phyloP scores from a whole-genome alignment of 2,888 invertebrate genomes.

The Tipula lateralis region DNA sequence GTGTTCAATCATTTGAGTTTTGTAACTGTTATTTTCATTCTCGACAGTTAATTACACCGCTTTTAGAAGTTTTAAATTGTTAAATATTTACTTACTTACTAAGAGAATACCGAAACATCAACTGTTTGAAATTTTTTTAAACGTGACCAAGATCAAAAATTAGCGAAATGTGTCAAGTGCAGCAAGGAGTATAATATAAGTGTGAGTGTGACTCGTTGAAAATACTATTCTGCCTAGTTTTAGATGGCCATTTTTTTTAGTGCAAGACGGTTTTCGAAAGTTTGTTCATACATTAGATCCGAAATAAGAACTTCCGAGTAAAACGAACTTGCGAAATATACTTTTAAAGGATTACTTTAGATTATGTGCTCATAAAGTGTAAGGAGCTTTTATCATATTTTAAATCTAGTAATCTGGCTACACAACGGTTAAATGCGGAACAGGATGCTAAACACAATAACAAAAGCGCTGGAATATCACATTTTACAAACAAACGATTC shows the following conservation, averaged over 20 bases:
- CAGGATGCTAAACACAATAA: background rate
- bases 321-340: background rate
- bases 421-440: background rate
- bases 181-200: background rate
- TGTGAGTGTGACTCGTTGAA: background rate
- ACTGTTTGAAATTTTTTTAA: background rate
- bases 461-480: too few species aligned
- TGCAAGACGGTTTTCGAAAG: background rate
- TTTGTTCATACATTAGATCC: background rate
- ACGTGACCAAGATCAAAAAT: background rate
- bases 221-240: background rate
- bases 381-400: background rate
- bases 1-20: too few species aligned
- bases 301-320: background rate
- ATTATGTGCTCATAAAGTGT: background rate
- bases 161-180: background rate
- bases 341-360: too few species aligned
- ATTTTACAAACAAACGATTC: too few species aligned
- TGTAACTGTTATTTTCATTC: too few species aligned
- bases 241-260: background rate
- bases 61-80: background rate
- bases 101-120: background rate
- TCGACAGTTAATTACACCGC: too few species aligned
- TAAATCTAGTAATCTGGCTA: background rate
- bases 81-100: background rate